These are phyloP conservation scores for Pocillopora damicornis DNA, from an alignment of 64 coral and sea anemone species.

Conservation along the genomic window DNA sequence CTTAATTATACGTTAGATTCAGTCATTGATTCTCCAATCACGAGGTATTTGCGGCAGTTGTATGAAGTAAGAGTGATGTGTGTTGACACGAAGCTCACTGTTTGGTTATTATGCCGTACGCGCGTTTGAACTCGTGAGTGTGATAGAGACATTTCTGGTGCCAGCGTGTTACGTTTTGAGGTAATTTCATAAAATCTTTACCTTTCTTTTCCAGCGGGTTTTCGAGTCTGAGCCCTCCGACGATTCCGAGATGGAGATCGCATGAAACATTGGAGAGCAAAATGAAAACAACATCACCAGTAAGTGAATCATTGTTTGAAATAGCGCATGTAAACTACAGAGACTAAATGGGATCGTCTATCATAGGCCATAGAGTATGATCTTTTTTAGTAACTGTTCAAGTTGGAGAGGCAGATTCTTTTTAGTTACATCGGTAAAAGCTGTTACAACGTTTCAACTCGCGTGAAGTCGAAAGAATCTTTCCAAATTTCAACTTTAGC, in stretches of 20 bases:
- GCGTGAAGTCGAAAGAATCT: too few species aligned
- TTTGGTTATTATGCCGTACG: background rate
- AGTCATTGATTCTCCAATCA: background rate
- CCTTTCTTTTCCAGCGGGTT: conserved; percentile 19
- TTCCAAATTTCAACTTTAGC: too few species aligned
- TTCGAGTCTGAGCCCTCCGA: conserved; percentile 22
- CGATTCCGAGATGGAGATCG: conserved; percentile 30
- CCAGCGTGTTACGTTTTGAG: background rate
- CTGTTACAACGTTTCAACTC: too few species aligned
- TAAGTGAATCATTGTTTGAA: conserved; percentile 37
- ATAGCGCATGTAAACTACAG: conserved; percentile 4
- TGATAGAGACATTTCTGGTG: background rate
- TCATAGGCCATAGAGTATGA: background rate
- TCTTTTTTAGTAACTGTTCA: background rate
- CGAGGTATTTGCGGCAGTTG: background rate
- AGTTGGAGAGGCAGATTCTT: background rate
- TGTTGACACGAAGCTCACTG: conserved; percentile 20
- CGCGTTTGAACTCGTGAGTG: background rate
- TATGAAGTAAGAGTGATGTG: conserved; percentile 34
- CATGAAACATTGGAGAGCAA: conserved; percentile 33
- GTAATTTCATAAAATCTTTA: background rate
- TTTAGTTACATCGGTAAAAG: background rate
- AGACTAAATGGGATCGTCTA: background rate
- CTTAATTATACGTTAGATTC: conserved; percentile 6
- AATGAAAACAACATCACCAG: conserved; percentile 46